These are phyloP conservation scores for Xanthorhoe spadicearia DNA, from an alignment of 2,888 invertebrate species.

Conservation along the genomic window DNA sequence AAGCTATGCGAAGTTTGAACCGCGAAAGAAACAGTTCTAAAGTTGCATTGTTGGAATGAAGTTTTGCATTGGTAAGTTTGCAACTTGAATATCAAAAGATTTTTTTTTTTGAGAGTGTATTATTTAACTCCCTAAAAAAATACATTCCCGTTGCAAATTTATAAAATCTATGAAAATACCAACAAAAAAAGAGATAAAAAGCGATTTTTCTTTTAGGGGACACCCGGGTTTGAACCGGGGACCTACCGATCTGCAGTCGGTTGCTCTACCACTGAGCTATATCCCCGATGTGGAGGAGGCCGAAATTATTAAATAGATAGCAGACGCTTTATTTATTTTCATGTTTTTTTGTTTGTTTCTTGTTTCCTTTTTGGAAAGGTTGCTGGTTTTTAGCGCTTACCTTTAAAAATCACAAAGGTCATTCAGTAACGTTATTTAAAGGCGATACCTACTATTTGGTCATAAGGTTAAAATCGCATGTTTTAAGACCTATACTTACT, in stretches of 20 bases:
- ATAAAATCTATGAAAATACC: background rate
- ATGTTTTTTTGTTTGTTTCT: background rate
- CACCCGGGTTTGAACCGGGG: conserved; percentile 70
- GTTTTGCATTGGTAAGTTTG: background rate
- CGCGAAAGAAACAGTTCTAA: conserved; percentile 28
- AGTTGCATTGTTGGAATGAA: conserved; percentile 11
- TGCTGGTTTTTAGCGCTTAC: too few relatives aligned
- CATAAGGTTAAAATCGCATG: too few relatives aligned
- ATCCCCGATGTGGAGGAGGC: conserved; percentile 47
- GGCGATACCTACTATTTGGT: too few relatives aligned
- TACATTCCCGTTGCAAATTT: too few relatives aligned
- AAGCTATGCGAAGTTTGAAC: conserved; percentile 19
- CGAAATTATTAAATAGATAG: conserved; percentile 11
- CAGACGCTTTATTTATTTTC: background rate
- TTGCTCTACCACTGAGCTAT: conserved; percentile 71
- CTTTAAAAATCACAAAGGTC: too few relatives aligned
- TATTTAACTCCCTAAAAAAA: too few relatives aligned
- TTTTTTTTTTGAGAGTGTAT: background rate
- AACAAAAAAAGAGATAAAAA: conserved; percentile 1
- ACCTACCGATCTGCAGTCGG: conserved; percentile 70
- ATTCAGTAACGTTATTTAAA: too few relatives aligned
- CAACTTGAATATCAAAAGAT: background rate
- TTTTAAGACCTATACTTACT: too few relatives aligned
- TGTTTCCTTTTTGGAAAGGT: background rate
- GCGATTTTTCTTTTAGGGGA: conserved; percentile 47